Percentiles rank a stretch among this genome's conserved stretches.
phyloP scores from a whole-genome alignment of 2,797 vertebrate genomes.

The Triplophysa bombifrons region DNA sequence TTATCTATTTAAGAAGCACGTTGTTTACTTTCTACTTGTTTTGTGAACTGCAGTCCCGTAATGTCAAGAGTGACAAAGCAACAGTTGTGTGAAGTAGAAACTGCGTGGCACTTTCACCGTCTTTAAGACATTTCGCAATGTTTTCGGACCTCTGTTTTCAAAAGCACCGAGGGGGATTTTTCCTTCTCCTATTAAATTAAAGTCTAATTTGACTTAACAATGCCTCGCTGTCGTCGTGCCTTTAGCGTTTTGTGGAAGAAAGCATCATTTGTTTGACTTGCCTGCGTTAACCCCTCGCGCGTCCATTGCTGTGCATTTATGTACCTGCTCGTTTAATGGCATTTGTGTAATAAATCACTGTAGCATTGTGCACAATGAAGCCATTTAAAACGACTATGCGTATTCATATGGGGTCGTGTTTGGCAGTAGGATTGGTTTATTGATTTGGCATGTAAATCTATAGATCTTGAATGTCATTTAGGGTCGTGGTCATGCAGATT shows the following conservation, averaged over 20 bases:
- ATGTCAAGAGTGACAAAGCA: not conserved
- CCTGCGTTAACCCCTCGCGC: constrained; percentile 1
- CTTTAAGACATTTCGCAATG: not conserved
- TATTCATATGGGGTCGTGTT: not conserved
- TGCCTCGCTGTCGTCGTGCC: constrained; percentile 8
- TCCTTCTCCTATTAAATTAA: constrained; percentile 3
- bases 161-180: not conserved
- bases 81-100: constrained; percentile 29
- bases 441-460: not conserved
- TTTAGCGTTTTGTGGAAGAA: constrained; percentile 27
- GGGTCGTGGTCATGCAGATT: not conserved
- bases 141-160: not conserved
- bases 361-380: no score
- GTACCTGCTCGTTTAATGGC: not conserved
- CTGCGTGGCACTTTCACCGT: not conserved
- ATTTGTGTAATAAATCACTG: not conserved
- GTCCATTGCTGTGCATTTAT: constrained; percentile 8
- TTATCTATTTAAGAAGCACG: no score
- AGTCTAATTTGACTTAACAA: constrained; percentile 16
- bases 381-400: no score
- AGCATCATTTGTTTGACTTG: constrained; percentile 38
- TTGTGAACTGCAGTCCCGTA: not conserved
- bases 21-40: not conserved
- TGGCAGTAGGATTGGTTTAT: not conserved
- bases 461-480: not conserved